Conservation (phyloP, 1,140 invertebrate genomes). For the Coptotermes formosanus region DNA sequence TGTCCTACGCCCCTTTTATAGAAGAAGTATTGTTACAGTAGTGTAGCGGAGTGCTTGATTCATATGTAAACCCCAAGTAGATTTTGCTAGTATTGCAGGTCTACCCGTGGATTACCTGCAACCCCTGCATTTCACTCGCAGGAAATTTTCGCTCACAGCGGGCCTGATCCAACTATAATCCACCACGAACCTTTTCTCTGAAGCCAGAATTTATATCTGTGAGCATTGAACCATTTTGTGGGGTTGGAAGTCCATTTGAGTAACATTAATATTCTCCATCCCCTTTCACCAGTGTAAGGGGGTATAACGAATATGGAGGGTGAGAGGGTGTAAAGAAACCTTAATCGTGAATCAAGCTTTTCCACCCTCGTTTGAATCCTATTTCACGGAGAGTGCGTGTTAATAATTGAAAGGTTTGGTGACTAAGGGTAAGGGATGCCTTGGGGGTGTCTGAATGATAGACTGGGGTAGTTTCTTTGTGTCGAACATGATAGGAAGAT, state of each 20-base stretch:
- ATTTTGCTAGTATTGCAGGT: background rate
- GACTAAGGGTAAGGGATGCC: conserved; percentile 3
- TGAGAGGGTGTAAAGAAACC: background rate
- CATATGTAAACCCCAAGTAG: background rate
- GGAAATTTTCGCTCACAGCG: background rate
- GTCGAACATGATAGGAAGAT: background rate
- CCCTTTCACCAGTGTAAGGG: background rate
- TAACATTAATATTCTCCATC: background rate
- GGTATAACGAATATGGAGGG: background rate
- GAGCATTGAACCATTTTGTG: background rate
- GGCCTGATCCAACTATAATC: background rate
- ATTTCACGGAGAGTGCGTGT: background rate
- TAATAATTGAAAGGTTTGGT: conserved; percentile 17
- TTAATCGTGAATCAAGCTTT: conserved; percentile 12
- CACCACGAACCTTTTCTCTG: background rate
- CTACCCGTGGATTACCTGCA: background rate
- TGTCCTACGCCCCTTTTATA: background rate
- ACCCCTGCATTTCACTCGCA: background rate
- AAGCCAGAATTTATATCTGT: background rate
- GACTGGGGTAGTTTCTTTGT: background rate
- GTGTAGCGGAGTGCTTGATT: background rate
- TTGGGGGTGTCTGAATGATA: background rate
- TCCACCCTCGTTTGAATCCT: conserved; percentile 9
- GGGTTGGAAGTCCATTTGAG: conserved; percentile 6
- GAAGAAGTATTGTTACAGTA: background rate